Evolutionary conservation across 2,888 invertebrate species (phyloP).

Genomic region (Drosophila anceps): DNA sequence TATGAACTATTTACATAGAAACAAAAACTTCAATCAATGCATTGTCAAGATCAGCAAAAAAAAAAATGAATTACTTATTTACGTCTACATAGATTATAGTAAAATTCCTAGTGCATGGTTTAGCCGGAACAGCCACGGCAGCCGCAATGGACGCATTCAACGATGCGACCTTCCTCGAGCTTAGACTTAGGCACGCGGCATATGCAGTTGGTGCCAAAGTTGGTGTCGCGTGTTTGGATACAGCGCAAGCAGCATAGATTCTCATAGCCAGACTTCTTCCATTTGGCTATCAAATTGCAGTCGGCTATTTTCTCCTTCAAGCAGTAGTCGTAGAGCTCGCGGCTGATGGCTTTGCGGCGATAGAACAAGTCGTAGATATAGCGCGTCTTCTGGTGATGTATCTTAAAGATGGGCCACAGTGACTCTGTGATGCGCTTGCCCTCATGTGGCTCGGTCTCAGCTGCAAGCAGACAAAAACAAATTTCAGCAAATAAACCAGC

Average conservation of each 20-base stretch:
- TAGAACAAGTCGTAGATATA: slow-evolving; percentile 99
- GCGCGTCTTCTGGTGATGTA: slow-evolving; percentile 98
- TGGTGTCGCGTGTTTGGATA: slow-evolving; percentile 99
- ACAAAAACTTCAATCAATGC: background rate
- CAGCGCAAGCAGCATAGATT: slow-evolving; percentile 98
- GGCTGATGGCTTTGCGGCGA: slow-evolving; percentile 97
- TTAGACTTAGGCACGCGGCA: slow-evolving; percentile 99
- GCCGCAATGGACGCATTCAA: slow-evolving; percentile 99
- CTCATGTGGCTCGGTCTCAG: slow-evolving; percentile 99
- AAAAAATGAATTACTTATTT: background rate
- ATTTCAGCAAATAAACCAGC: background rate
- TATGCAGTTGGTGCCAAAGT: slow-evolving; percentile 99
- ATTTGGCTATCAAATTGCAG: slow-evolving; percentile 98
- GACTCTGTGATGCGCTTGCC: slow-evolving; percentile 99
- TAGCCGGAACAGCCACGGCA: slow-evolving; percentile 98
- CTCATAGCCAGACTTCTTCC: slow-evolving; percentile 99
- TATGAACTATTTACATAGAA: slow-evolving; percentile 19
- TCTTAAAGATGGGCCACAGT: slow-evolving; percentile 99
- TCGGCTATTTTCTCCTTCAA: slow-evolving; percentile 98
- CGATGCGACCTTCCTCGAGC: slow-evolving; percentile 97
- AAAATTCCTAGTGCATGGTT: background rate
- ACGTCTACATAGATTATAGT: background rate
- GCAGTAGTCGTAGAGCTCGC: slow-evolving; percentile 98
- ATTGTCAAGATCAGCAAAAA: slow-evolving; percentile 1
- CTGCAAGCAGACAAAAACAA: slow-evolving; percentile 84